Percentiles rank a stretch among this genome's conserved stretches.
Conservation (phyloP, 2,888 invertebrate genomes). For the Plagodis dolabraria region DNA sequence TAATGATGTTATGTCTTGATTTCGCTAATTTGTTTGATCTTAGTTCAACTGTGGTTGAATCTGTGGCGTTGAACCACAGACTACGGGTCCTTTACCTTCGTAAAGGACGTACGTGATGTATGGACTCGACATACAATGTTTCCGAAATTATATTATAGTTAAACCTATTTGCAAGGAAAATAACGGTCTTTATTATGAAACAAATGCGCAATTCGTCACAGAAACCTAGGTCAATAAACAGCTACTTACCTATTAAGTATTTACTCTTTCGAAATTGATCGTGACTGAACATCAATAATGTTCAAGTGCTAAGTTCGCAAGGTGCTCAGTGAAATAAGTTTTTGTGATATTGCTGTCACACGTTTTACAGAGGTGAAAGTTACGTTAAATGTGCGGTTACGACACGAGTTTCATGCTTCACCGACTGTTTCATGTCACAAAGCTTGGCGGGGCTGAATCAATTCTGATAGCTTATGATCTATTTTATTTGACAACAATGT, state of each 20-base stretch:
- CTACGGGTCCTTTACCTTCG: too few relatives aligned
- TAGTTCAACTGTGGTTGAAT: too few relatives aligned
- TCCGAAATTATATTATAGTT: too few relatives aligned
- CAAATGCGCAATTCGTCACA: too few relatives aligned
- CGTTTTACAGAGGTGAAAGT: conserved; percentile 35
- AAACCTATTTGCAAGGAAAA: too few relatives aligned
- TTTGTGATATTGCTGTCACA: conserved; percentile 29
- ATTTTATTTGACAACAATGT: background rate
- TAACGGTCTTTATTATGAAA: too few relatives aligned
- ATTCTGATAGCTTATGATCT: conserved; percentile 15
- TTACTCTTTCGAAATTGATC: background rate
- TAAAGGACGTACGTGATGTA: too few relatives aligned
- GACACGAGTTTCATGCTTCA: conserved; percentile 33
- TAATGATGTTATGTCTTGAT: conserved; percentile 14
- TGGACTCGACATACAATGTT: too few relatives aligned
- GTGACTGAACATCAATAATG: background rate
- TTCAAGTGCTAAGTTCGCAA: background rate
- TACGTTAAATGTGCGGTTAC: conserved; percentile 24
- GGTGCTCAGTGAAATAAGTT: conserved; percentile 29
- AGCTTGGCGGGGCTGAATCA: conserved; percentile 23
- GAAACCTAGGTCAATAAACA: too few relatives aligned
- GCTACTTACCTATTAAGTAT: too few relatives aligned
- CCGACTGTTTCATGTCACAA: conserved; percentile 28
- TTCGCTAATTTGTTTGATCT: background rate
- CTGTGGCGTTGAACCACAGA: too few relatives aligned